Conservation (phyloP, 2,797 vertebrate genomes). For the Syngnathus acus region DNA sequence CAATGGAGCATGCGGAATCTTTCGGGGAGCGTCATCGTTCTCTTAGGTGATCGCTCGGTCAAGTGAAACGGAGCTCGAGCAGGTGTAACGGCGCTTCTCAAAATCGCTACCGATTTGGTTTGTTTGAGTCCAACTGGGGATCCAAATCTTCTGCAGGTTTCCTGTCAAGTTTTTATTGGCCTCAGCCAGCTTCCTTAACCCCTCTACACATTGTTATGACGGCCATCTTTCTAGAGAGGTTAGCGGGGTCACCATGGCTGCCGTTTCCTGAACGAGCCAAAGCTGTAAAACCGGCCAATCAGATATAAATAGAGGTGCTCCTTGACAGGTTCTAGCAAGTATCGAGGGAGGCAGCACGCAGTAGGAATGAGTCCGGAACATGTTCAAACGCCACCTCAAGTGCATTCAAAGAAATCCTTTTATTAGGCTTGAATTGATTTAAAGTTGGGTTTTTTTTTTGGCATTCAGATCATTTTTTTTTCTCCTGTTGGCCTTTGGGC, state of each 20-base stretch:
- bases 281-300: conserved; percentile 42
- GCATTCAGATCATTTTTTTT: too few species aligned
- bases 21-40: background rate
- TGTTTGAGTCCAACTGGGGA: too few species aligned
- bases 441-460: conserved; percentile 17
- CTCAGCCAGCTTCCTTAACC: conserved; percentile 61
- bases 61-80: background rate
- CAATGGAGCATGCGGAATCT: conserved; percentile 5
- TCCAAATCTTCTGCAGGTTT: conserved; percentile 17
- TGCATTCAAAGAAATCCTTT: conserved; percentile 26
- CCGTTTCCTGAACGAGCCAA: conserved; percentile 43
- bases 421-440: conserved; percentile 19
- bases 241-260: conserved; percentile 54
- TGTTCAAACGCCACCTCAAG: conserved; percentile 4
- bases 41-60: conserved; percentile 1
- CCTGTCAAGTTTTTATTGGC: conserved; percentile 67
- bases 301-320: conserved; percentile 33
- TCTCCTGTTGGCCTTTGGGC: conserved; percentile 21
- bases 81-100: background rate
- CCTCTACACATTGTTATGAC: conserved; percentile 47
- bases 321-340: conserved; percentile 23
- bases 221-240: conserved; percentile 54
- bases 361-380: conserved; percentile 3
- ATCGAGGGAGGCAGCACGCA: background rate
- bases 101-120: too few species aligned